Conservation (phyloP, 2,797 vertebrate species). For the Chelidonichthys spinosus region DNA sequence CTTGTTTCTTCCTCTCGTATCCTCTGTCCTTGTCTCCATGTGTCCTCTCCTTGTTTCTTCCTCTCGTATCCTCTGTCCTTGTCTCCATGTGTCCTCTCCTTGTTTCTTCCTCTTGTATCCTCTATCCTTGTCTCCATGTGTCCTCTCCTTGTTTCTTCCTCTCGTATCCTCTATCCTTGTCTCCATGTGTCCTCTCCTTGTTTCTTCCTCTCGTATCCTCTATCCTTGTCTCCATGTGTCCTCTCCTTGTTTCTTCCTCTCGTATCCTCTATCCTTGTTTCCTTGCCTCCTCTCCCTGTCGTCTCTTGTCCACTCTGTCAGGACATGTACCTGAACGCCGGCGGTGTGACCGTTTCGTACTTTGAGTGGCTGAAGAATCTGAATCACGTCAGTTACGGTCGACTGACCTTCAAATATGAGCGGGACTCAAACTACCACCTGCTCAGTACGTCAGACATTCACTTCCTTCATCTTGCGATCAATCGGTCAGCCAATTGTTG, state of each 20-base stretch:
- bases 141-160: not conserved
- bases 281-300: not conserved
- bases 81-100: not conserved
- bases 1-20: no score
- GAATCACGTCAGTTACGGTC: constrained; percentile 98
- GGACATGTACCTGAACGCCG: constrained; percentile 98
- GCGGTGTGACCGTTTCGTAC: constrained; percentile 96
- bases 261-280: not conserved
- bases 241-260: no score
- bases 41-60: not conserved
- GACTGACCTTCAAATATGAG: constrained; percentile 98
- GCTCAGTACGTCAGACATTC: constrained; percentile 87
- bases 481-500: no score
- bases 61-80: not conserved
- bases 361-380: constrained; percentile 99
- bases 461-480: no score
- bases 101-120: no score
- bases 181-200: not conserved
- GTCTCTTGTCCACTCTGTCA: constrained; percentile 50
- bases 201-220: no score
- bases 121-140: not conserved
- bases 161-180: not conserved
- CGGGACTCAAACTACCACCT: constrained; percentile 98
- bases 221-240: not conserved
- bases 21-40: not conserved